Conservation (phyloP, 2,113 vertebrate genomes). For the Fregata magnificens region DNA sequence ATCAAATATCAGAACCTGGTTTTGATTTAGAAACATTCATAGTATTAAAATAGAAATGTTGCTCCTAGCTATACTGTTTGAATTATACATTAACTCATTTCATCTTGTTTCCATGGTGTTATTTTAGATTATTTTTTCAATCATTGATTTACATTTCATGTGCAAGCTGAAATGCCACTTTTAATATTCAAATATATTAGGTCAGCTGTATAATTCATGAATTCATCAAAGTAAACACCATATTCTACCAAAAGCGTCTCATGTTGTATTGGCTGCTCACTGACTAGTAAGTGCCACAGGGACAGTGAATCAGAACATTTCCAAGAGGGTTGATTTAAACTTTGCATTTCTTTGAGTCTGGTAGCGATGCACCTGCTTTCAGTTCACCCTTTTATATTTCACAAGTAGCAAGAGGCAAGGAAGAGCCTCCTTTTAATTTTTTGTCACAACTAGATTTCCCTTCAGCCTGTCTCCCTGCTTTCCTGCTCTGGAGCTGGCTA, state of each 20-base stretch:
- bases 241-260: background rate
- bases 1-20: background rate
- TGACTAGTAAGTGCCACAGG: background rate
- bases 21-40: slow-evolving; percentile 27
- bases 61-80: slow-evolving; percentile 9
- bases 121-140: slow-evolving; percentile 10
- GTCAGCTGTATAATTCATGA: background rate
- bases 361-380: background rate
- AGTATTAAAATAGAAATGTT: slow-evolving; percentile 39
- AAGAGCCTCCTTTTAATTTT: background rate
- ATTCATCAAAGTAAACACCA: background rate
- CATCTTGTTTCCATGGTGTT: background rate
- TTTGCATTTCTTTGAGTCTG: background rate
- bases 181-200: background rate
- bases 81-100: slow-evolving; percentile 50
- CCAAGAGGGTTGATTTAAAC: background rate
- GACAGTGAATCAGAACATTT: background rate
- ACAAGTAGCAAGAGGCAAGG: background rate
- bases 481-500: background rate
- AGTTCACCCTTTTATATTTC: background rate
- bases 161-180: background rate
- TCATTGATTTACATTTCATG: background rate
- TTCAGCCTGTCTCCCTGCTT: background rate
- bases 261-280: background rate
- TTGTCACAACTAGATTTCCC: background rate